Conservation (phyloP, 2,113 vertebrate genomes). For the Felis chaus region DNA sequence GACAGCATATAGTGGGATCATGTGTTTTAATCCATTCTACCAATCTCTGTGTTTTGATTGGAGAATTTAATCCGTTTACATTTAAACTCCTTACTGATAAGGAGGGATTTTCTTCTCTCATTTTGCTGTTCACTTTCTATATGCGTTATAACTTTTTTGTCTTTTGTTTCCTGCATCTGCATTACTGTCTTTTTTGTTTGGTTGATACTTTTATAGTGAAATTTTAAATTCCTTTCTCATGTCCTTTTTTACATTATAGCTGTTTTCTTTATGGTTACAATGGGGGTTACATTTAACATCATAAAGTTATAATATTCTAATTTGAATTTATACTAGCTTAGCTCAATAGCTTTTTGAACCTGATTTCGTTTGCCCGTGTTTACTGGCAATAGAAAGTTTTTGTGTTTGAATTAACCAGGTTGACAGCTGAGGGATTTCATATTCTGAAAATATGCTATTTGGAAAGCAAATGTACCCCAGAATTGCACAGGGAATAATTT, state of each 20-base stretch:
- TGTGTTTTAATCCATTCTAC: not conserved
- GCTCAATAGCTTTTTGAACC: not conserved
- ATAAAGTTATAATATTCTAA: not conserved
- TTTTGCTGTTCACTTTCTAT: not conserved
- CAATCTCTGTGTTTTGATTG: not conserved
- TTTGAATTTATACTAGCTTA: not conserved
- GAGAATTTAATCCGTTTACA: not conserved
- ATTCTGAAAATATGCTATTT: slow-evolving; percentile 36
- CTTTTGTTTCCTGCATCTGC: not conserved
- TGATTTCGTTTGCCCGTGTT: not conserved
- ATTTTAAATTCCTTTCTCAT: not conserved
- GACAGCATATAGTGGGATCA: not conserved
- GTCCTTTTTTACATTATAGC: not conserved
- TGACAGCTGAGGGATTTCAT: slow-evolving; percentile 38
- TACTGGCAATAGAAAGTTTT: not conserved
- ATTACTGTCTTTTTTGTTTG: not conserved
- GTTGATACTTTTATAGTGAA: not conserved
- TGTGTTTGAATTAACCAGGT: slow-evolving; percentile 43
- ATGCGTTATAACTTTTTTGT: not conserved
- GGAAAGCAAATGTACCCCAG: not conserved
- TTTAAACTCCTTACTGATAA: not conserved
- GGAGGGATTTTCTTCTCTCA: not conserved
- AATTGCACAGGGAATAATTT: not conserved
- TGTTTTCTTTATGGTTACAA: not conserved
- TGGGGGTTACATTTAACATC: not conserved